These are phyloP conservation scores for Halocynthia roretzi DNA, from an alignment of 23 tunicate species.

Conservation along the genomic window DNA sequence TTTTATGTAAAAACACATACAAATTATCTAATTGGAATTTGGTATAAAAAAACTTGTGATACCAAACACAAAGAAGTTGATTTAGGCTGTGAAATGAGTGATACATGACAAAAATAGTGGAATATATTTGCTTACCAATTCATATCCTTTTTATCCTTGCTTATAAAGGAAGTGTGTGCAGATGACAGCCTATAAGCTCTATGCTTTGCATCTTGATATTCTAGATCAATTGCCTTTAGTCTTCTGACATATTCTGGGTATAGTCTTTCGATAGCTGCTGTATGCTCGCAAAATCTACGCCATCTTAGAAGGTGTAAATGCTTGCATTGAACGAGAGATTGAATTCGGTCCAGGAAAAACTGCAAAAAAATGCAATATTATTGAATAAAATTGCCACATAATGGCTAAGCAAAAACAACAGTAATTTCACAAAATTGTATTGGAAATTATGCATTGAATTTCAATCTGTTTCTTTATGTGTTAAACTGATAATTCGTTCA, in stretches of 20 bases:
- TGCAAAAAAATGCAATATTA: constrained; percentile 10
- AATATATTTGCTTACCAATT: constrained; percentile 22
- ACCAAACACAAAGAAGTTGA: too few species aligned
- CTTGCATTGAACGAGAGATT: constrained; percentile 76
- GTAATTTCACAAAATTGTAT: too few species aligned
- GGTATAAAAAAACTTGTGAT: not conserved
- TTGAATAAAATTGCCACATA: not conserved
- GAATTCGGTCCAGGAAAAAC: constrained; percentile 71
- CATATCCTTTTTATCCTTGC: constrained; percentile 28
- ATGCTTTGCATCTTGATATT: constrained; percentile 53
- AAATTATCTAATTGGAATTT: not conserved
- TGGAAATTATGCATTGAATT: too few species aligned
- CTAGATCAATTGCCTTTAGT: constrained; percentile 47
- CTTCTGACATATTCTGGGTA: constrained; percentile 39
- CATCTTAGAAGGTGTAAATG: constrained; percentile 84
- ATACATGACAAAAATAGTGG: not conserved
- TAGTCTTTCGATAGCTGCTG: constrained; percentile 69
- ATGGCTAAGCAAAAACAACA: too few species aligned
- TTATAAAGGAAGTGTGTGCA: constrained; percentile 42
- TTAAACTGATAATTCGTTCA: too few species aligned
- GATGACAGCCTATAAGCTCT: constrained; percentile 52
- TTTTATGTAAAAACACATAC: not conserved
- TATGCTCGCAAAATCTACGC: constrained; percentile 80
- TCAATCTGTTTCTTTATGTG: too few species aligned
- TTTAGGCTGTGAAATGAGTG: too few species aligned